phyloP scores from a whole-genome alignment of 2,113 vertebrate species.

The Climacteris rufus region DNA sequence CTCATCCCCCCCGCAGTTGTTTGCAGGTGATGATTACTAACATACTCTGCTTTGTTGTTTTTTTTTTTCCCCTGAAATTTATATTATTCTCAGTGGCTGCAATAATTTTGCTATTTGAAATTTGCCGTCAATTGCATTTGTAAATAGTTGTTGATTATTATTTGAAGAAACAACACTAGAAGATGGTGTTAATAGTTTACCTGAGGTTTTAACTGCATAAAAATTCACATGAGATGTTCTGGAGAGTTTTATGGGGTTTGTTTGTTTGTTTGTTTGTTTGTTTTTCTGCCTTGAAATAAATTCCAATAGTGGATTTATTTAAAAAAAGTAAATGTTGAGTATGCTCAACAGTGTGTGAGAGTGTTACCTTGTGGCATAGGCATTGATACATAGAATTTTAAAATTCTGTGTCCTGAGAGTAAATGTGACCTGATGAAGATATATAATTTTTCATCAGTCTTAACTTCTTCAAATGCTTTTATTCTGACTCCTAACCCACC shows the following conservation, averaged over 20 bases:
- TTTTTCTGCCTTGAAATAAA: background rate
- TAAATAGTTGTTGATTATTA: background rate
- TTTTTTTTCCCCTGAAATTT: background rate
- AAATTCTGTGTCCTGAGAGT: constrained; percentile 27
- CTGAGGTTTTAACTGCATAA: background rate
- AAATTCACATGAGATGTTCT: background rate
- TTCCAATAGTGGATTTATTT: background rate
- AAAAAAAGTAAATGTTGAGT: background rate
- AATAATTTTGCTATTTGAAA: constrained; percentile 35
- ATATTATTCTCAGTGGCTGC: background rate
- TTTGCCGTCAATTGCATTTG: background rate
- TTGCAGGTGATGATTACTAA: background rate
- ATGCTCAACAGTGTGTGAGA: background rate
- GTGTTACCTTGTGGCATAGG: background rate
- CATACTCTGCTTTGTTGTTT: background rate
- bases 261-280: background rate
- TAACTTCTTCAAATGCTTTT: constrained; percentile 60
- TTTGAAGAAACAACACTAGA: background rate
- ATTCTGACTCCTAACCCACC: constrained; percentile 54
- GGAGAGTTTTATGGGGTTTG: background rate
- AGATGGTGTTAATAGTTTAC: background rate
- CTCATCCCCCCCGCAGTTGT: constrained; percentile 5
- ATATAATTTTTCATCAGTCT: constrained; percentile 40
- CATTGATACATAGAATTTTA: background rate
- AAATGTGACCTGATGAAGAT: constrained; percentile 18